Percentiles rank a stretch among this genome's conserved stretches.
phyloP scores from a whole-genome alignment of 2,113 vertebrate genomes.

The Xiphophorus maculatus region DNA sequence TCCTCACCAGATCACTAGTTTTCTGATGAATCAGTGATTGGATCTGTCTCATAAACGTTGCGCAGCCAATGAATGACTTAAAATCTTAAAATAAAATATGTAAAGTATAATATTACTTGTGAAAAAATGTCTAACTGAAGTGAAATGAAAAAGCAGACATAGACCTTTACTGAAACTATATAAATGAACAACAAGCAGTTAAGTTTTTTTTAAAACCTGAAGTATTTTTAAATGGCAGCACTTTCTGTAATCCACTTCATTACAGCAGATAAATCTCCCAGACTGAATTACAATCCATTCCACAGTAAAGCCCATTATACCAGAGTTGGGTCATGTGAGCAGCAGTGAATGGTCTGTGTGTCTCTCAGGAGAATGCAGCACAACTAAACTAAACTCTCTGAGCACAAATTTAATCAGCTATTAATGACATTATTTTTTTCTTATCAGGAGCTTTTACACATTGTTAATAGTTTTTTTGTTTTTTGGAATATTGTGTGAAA shows the following conservation, averaged over 20 bases:
- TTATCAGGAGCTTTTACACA: slow-evolving; percentile 4
- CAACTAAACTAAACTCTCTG: slow-evolving; percentile 32
- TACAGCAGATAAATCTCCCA: slow-evolving; percentile 25
- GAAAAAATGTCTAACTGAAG: not conserved
- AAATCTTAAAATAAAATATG: not conserved
- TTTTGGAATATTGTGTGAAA: not conserved
- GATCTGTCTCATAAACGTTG: not conserved
- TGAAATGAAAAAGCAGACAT: too few species aligned
- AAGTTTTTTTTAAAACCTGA: not conserved
- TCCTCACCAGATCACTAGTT: too few species aligned
- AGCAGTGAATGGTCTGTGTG: slow-evolving; percentile 30
- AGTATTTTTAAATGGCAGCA: slow-evolving; percentile 20
- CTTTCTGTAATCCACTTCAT: slow-evolving; percentile 55
- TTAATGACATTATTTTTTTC: slow-evolving; percentile 7
- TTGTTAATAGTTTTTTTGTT: slow-evolving; percentile 8
- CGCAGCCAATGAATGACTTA: not conserved
- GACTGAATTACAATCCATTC: slow-evolving; percentile 57
- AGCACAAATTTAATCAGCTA: slow-evolving; percentile 18
- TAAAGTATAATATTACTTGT: not conserved
- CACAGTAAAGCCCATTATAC: slow-evolving; percentile 53
- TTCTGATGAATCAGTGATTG: too few species aligned
- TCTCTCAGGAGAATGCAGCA: slow-evolving; percentile 1
- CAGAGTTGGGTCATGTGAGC: slow-evolving; percentile 67
- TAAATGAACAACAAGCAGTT: not conserved
- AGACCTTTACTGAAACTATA: too few species aligned